Conservation (phyloP, 2,888 invertebrate genomes). For the Leucophenga maculata region DNA sequence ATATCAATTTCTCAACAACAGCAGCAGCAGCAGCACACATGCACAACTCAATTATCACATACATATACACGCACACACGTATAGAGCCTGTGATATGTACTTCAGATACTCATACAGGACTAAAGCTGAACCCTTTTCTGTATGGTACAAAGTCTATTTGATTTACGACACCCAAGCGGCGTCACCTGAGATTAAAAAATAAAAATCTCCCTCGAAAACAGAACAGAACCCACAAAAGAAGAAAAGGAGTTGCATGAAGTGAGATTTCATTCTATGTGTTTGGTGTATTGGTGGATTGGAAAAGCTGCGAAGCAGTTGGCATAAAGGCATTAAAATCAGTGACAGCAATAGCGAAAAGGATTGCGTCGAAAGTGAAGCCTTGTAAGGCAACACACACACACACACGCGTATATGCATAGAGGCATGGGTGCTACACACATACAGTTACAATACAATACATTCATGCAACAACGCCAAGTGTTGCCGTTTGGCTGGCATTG, state of each 20-base stretch:
- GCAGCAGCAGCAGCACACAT: conserved; percentile 43
- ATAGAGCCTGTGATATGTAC: background rate
- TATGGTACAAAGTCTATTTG: conserved; percentile 43
- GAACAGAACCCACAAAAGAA: conserved; percentile 16
- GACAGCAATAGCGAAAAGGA: conserved; percentile 58
- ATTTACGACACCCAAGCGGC: conserved; percentile 71
- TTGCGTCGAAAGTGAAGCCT: conserved; percentile 39
- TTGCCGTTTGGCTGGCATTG: conserved; percentile 34
- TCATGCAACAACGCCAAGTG: conserved; percentile 46
- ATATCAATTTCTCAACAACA: conserved; percentile 59
- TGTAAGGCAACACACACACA: conserved; percentile 37
- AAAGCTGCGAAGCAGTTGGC: conserved; percentile 47
- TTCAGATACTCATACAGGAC: conserved; percentile 15
- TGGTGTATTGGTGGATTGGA: too few species aligned
- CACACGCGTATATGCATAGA: conserved; percentile 21
- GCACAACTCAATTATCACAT: conserved; percentile 65
- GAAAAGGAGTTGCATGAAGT: conserved; percentile 23
- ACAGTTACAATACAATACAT: conserved; percentile 7
- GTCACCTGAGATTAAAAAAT: conserved; percentile 72
- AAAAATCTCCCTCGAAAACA: conserved; percentile 44
- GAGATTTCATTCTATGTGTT: conserved; percentile 24
- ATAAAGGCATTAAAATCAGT: conserved; percentile 69
- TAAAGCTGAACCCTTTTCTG: conserved; percentile 45
- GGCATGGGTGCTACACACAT: conserved; percentile 1
- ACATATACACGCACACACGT: conserved; percentile 36